These are phyloP conservation scores for Drusus annulatus DNA, from an alignment of 1,140 invertebrate genomes.

Conservation along the genomic window DNA sequence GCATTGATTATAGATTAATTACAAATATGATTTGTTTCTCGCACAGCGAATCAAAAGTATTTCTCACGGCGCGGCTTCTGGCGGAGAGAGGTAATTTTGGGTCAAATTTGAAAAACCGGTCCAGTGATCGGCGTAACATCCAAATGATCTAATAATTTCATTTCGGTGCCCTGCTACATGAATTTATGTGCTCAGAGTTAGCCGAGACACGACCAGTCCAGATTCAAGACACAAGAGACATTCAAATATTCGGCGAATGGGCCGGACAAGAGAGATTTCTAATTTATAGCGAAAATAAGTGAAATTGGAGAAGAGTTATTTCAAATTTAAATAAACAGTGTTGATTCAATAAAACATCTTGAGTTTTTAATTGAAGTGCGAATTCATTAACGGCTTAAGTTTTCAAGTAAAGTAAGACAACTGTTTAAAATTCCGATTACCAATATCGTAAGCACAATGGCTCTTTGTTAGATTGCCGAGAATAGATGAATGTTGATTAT, in stretches of 20 bases:
- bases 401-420: too few species aligned
- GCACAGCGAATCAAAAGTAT: too few species aligned
- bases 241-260: not conserved
- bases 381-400: too few species aligned
- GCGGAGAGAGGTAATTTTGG: slow-evolving; percentile 18
- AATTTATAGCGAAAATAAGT: slow-evolving; percentile 2
- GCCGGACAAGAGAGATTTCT: not conserved
- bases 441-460: too few species aligned
- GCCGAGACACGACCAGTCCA: not conserved
- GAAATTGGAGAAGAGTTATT: not conserved
- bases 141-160: slow-evolving; percentile 16
- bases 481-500: too few species aligned
- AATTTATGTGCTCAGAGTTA: not conserved
- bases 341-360: too few species aligned
- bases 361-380: too few species aligned
- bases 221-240: not conserved
- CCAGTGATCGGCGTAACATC: not conserved
- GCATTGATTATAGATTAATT: too few species aligned
- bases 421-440: too few species aligned
- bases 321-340: too few species aligned
- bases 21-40: too few species aligned
- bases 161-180: not conserved
- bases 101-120: slow-evolving; percentile 26
- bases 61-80: slow-evolving; percentile 11
- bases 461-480: too few species aligned